Evolutionary conservation across 1,140 invertebrate genomes (phyloP), one percentile per base, ranked within the genome.

Genomic region (Oncopeltus fasciatus): DNA sequence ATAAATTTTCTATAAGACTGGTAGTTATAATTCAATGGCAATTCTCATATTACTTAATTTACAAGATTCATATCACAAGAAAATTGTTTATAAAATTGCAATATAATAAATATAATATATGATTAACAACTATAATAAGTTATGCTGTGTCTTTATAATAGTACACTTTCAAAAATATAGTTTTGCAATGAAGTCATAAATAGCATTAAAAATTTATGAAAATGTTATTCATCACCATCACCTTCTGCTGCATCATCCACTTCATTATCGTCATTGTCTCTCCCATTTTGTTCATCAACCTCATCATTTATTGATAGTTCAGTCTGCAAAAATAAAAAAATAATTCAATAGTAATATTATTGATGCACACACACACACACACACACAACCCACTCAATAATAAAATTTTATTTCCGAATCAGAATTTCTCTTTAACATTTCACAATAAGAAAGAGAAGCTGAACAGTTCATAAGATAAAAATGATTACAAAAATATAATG

Each of bases 191-290:
- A 20, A 46, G 21, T 46, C 2, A n/a, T 46, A 46, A 46, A 46
- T 4, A 46, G 44, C 44, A 46, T 46, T 46, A 46, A 20, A 46
- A 44, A 46, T 20, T 46, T n/a, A 20, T 20, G 21, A 46, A 46
- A 46, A n/a, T 20, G 44, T 65, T 74, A 69, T 66, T 75, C 72
- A 70, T 74, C 70, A 60, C 73, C 70, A 16, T 74, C 71, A 28
- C 71, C 70, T 63, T 74, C 74, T 51, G 75, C 73, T 66, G 73
- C 73, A 43, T 70, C 69, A 58, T 74, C 70, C 24, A 72, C 71
- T 28, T 68, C 56, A 11, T 57, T 57, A 18, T 57, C 56, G 27
- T 72, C 69, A 44, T 73, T 71, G 57, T 73, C 71, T 53, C 70
- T 65, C n/a, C 66, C 67, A 59, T 74, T 69, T 61, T 74, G 68